Percentiles rank a stretch among this genome's conserved stretches.
These are phyloP conservation scores for Philopotamus ludificatus DNA, from an alignment of 1,140 invertebrate genomes.

Conservation along the genomic window DNA sequence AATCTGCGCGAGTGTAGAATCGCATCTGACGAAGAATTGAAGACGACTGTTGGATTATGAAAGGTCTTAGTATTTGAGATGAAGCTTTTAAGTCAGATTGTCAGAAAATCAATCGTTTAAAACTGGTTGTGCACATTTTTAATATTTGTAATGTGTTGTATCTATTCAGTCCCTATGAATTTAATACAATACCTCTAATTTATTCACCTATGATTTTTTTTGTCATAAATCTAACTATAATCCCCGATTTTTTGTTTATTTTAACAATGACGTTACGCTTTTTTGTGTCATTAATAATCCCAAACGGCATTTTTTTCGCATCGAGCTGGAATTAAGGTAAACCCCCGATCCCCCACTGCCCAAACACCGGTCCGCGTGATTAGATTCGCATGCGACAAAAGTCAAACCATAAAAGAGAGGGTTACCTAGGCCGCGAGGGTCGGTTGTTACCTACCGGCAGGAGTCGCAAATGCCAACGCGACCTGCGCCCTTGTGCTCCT, in stretches of 20 bases:
- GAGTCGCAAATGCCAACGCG: slow-evolving; percentile 14
- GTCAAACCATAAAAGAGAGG: slow-evolving; percentile 39
- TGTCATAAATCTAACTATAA: not conserved
- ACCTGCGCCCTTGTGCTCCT: not conserved
- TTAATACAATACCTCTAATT: too few relatives aligned
- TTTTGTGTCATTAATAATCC: not conserved
- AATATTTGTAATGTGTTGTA: too few relatives aligned
- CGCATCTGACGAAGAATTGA: too few relatives aligned
- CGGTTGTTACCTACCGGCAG: not conserved
- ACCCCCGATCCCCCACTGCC: not conserved
- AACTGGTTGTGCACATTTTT: too few relatives aligned
- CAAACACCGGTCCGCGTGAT: slow-evolving; percentile 19
- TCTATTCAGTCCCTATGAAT: too few relatives aligned
- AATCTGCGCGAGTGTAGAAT: too few relatives aligned
- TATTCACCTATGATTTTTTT: slow-evolving; percentile 3
- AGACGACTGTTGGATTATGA: too few relatives aligned
- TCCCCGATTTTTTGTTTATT: not conserved
- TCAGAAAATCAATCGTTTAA: too few relatives aligned
- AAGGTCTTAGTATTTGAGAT: too few relatives aligned
- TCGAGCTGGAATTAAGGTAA: too few relatives aligned
- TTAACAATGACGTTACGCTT: not conserved
- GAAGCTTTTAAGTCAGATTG: too few relatives aligned
- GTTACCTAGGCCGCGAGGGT: slow-evolving; percentile 15
- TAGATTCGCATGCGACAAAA: slow-evolving; percentile 36
- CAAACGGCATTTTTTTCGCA: too few relatives aligned